phyloP scores from a whole-genome alignment of 2,113 vertebrate species.

The Parotia lawesii region DNA sequence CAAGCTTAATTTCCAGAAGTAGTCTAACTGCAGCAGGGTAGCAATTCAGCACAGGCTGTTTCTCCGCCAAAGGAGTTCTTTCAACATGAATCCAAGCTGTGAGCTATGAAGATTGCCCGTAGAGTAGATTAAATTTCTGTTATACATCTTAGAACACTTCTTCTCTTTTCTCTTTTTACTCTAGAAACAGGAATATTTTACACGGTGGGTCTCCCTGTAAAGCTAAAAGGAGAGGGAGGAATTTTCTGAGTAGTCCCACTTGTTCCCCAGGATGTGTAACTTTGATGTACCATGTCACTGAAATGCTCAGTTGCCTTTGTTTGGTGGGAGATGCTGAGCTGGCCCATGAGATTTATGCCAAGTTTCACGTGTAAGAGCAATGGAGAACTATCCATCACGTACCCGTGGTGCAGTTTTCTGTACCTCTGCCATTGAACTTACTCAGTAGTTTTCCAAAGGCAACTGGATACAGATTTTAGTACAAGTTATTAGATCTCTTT shows the following conservation, averaged over 20 bases:
- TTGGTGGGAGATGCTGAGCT: not conserved
- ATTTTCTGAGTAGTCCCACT: not conserved
- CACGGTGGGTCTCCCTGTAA: not conserved
- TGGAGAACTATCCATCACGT: fast-evolving
- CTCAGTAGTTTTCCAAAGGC: not conserved
- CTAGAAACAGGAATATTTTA: not conserved
- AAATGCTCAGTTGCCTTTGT: not conserved
- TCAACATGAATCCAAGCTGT: not conserved
- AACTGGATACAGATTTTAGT: not conserved
- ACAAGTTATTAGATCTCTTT: not conserved
- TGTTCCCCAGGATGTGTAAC: not conserved
- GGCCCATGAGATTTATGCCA: not conserved
- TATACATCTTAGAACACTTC: not conserved
- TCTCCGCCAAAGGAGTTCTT: not conserved
- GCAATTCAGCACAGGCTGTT: not conserved
- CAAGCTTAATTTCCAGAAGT: not conserved
- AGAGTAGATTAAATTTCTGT: not conserved
- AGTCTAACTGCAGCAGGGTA: not conserved
- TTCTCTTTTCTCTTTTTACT: not conserved
- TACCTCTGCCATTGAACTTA: not conserved
- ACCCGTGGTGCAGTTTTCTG: fast-evolving
- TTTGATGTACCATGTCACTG: not conserved
- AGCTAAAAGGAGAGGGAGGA: not conserved
- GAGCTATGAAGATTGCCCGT: not conserved
- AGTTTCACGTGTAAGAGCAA: not conserved